Base-by-base conservation (phyloP, 2,888 invertebrate species). In the Quadriops clusia region DNA sequence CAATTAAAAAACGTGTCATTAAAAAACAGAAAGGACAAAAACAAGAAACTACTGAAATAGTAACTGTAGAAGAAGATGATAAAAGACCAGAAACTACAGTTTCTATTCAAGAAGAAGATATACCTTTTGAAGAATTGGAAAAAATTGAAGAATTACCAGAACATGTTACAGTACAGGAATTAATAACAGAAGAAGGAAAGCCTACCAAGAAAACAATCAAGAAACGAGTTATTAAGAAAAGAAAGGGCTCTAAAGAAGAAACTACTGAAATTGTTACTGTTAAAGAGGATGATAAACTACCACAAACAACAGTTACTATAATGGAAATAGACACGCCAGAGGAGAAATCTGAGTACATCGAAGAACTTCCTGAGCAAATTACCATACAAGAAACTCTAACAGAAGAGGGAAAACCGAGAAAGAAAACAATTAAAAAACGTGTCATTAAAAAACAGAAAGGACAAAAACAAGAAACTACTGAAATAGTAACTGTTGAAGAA, bases 71-170 rank as follows among this genome's bases (percentile, higher is more conserved):
- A 30, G 54, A 55, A 33, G 65, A 52, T 30, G 61, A 51, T 22
- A 57, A 54, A 42, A 54, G 63, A 48, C 60, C 65, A 22, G 42
- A 64, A 35, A 59, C 58, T 38, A 60, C 63, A 37, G 54, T 67
- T 15, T 46, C 51, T 17, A 52, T 65, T 5, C 50, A 46, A 9
- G 51, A 58, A 7, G 38, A 23, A 17, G 28, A n/a, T n/a, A n/a
- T n/a, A n/a, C n/a, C n/a, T n/a, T n/a, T n/a, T n/a, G n/a, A n/a
- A n/a, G n/a, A n/a, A n/a, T n/a, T n/a, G n/a, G n/a, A n/a, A n/a
- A n/a, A n/a, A 23, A 34, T 42, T 3, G 40, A 44, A 27, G 46
- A 47, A 51, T 49, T 17, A 42, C 59, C 18, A 48, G 43, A 45
- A 36, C 45, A 50, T 34, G 37, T 46, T 17, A 37, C 46, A 28